Evolutionary conservation across 2,888 invertebrate genomes (phyloP).

Genomic region (Gerosis bhagava): DNA sequence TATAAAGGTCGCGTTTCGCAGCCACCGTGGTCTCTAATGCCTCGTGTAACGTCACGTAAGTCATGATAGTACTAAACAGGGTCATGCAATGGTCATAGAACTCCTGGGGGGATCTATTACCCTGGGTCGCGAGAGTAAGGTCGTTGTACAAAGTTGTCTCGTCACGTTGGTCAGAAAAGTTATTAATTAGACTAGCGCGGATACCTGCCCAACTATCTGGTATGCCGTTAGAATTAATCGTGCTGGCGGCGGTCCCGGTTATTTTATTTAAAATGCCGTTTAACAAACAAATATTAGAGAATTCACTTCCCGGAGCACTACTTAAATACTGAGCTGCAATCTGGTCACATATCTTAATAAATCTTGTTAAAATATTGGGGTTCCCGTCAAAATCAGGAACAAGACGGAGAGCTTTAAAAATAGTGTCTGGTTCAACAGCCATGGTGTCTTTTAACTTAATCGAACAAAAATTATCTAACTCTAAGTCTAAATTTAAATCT

Average conservation of each 20-base stretch:
- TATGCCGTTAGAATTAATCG: slow-evolving; percentile 33
- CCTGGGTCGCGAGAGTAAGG: slow-evolving; percentile 27
- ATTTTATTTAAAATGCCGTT: slow-evolving; percentile 37
- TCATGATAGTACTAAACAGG: slow-evolving; percentile 30
- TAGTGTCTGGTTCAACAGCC: slow-evolving; percentile 6
- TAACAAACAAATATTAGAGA: slow-evolving; percentile 25
- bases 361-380: slow-evolving; percentile 31
- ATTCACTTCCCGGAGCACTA: slow-evolving; percentile 13
- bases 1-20: slow-evolving; percentile 29
- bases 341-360: slow-evolving; percentile 38
- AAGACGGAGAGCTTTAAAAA: slow-evolving; percentile 23
- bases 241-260: slow-evolving; percentile 31
- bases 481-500: background rate
- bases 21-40: slow-evolving; percentile 23
- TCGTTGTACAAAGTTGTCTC: slow-evolving; percentile 38
- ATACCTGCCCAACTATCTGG: slow-evolving; percentile 33
- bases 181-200: slow-evolving; percentile 34
- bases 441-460: too few species aligned
- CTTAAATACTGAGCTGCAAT: slow-evolving; percentile 19
- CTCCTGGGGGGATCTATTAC: slow-evolving; percentile 26
- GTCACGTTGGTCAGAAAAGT: slow-evolving; percentile 37
- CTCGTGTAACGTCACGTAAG: slow-evolving; percentile 24
- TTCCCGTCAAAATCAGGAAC: slow-evolving; percentile 80
- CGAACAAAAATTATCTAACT: background rate
- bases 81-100: slow-evolving; percentile 27